Percentiles rank a stretch among this genome's conserved stretches.
Conservation (phyloP, 2,113 vertebrate genomes). For the Scopus umbretta region DNA sequence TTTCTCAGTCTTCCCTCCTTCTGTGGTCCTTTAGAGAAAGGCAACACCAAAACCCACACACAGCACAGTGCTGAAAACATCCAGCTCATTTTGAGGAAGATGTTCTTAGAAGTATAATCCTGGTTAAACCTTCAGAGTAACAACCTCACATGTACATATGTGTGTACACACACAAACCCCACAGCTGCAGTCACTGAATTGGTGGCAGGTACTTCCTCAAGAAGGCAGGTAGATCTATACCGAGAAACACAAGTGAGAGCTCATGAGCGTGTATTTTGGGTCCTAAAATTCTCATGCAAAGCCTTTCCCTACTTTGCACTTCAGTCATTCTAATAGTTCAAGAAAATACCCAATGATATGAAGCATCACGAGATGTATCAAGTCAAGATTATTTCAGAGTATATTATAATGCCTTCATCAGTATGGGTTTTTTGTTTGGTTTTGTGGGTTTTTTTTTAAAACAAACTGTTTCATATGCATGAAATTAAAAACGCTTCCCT, state of each 20-base stretch:
- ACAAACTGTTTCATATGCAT: not conserved
- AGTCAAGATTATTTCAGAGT: not conserved
- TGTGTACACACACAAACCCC: not conserved
- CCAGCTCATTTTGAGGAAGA: not conserved
- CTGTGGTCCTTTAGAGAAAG: not conserved
- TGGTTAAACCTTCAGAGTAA: not conserved
- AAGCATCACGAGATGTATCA: not conserved
- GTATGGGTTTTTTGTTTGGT: too few relatives aligned
- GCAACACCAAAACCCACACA: not conserved
- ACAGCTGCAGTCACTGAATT: not conserved
- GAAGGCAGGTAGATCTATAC: not conserved
- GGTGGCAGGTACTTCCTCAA: not conserved
- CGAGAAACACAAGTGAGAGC: not conserved
- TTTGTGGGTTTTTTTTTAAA: too few relatives aligned
- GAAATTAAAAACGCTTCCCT: not conserved
- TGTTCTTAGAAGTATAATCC: not conserved
- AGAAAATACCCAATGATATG: not conserved
- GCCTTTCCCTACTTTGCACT: not conserved
- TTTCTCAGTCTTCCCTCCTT: not conserved
- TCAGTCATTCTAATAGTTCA: not conserved
- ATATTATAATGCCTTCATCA: not conserved
- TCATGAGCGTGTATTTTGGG: not conserved
- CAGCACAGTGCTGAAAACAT: not conserved
- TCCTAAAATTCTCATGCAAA: not conserved
- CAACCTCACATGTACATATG: accelerated